Base-by-base conservation (phyloP, 2,797 vertebrate species). In the Enteromius paludinosus region DNA sequence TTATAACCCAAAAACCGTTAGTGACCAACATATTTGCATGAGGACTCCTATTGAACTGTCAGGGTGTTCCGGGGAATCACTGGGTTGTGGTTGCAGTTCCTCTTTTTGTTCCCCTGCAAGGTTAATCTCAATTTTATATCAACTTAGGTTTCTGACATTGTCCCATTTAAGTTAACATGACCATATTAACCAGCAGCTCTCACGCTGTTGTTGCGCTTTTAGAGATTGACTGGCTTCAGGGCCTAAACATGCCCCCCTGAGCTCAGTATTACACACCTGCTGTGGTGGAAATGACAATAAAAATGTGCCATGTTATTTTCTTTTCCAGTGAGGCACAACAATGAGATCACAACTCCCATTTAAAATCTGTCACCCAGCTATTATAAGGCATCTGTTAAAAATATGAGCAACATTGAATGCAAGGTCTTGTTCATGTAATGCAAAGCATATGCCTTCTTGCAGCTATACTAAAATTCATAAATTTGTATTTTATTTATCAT, bases 251-350 rank as follows among this genome's bases (percentile, higher is more conserved):
- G 66, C 47, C 45, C 82, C 59, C 61, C 68, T 49, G 75, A 69
- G 66, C 79, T 54, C 71, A 65, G 65, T 75, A 86, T 85, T 85
- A 41, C 81, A 81, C 87, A 88, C 83, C 87, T 88, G 87, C 74
- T 83, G 85, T 61, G 14, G 69, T 62, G 23, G 30, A 28, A 75
- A 81, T 86, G 54, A 87, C 83, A 84, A 87, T 75, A 28, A 41
- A 70, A 79, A 85, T 65, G 64, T 71, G 74, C 59, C 86, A 82
- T 76, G 64, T 47, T 81, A 62, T 86, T 83, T 85, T 78, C n/a
- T 66, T 85, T 78, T 81, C 81, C 83, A 86, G 23, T 20, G 74
- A 79, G 30, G 59, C 79, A 80, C 56, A 83, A 86, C 84, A 83
- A 80, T 81, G 84, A 54, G 49, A 61, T 49, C 17, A 45, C 12